Base-by-base conservation (phyloP, 2,797 vertebrate species). In the Vespertilio murinus region DNA sequence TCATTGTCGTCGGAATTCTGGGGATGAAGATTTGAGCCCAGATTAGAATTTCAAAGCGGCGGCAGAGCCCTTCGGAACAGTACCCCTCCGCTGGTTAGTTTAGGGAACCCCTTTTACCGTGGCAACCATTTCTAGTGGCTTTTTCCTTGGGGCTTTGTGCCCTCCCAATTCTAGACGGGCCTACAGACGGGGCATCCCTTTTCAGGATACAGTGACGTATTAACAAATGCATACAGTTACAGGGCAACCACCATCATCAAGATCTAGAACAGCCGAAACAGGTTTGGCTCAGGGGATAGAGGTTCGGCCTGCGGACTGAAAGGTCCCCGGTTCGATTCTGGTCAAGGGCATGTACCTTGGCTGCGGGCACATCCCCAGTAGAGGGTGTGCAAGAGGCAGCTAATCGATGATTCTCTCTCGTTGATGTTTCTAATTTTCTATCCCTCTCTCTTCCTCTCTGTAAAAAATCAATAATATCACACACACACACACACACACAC, bases 11-110 rank as follows among this genome's bases (percentile, higher is more conserved):
- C 38, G n/a, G 49, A 78, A 73, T 64, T 71, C 69, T 80, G n/a
- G 42, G 12, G 40, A 42, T 85, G 52, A 82, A 82, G 30, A 74
- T 33, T 0, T 65, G 64, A 59, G 42, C 49, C 3, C 33, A 78
- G 78, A 52, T 67, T 71, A 94, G 75, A 87, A 88, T 30, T 47
- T 33, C 40, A 77, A 75, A 93, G 61, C 18, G 81, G 81, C 78
- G 70, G 42, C n/a, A 45, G 88, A 49, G 13, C 9, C 86, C 30
- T 93, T 61, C 65, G 35, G 71, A 92, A 75, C 1, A 40, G 17
- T 40, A 7, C 4, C 59, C 13, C 4, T 56, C 49, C 35, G 52
- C n/a, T 8, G 25, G 47, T 94, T 70, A 86, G 45, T 71, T 35
- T 30, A 71, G 10, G 75, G 25, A 77, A 28, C 67, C 38, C 13